Evolutionary conservation across 2,797 vertebrate species (phyloP), one percentile per base, ranked within the genome.

Genomic region (Hafferia zeledoni): DNA sequence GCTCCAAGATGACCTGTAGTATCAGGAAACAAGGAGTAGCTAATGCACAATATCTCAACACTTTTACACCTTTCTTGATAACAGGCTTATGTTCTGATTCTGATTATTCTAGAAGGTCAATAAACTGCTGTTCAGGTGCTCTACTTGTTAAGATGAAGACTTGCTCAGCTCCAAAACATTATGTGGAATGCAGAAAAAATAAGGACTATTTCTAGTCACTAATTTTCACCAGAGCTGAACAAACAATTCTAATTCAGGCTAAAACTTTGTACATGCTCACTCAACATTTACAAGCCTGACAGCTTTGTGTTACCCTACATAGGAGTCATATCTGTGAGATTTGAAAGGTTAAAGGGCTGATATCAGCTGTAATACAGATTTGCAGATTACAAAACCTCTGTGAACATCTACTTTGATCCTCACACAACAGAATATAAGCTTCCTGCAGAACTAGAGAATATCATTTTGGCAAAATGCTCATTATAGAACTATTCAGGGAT

Each of bases 361-460:
- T 89, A 95, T 78, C 78, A 83, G 81, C 75, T 89, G 60, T 93
- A 95, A 87, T 71, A 87, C 90, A 96, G 96, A 96, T 95, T 94
- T 94, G 33, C 79, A 92, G 93, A 95, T 95, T 97, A 95, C 28
- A 93, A 75, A 93, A 77, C 75, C 71, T 64, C 60, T 86, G 75
- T 75, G 75, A 93, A 76, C 93, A 92, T 87, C 64, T 80, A 74
- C 71, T 92, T 22, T 85, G 86, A 95, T 90, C 57, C 0, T 1
- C 69, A 80, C 43, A 41, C 16, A 89, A 39, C 24, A 87, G 81
- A 84, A 74, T 33, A 77, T 57, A 93, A 92, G 57, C 88, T 68
- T 82, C 41, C 75, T 68, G 64, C 64, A 87, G 39, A 80, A 83
- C 31, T 19, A 77, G 37, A 89, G 78, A 90, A 28, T 17, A 77